phyloP scores from a whole-genome alignment of 1,140 invertebrate species.

The Drosophila seguyi region DNA sequence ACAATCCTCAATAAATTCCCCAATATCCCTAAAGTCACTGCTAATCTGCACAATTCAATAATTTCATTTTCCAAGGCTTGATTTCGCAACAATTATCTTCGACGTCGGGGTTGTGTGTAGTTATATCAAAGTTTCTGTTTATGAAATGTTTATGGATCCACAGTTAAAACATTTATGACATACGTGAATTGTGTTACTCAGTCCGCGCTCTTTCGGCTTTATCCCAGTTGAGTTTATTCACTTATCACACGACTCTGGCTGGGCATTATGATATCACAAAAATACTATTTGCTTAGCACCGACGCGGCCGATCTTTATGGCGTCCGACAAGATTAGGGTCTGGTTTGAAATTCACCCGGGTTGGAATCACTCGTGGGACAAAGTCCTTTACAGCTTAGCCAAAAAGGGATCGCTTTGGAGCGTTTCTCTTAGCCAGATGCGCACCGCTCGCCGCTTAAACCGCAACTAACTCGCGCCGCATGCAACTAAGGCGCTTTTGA shows the following conservation, averaged over 20 bases:
- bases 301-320: slow-evolving; percentile 37
- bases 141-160: slow-evolving; percentile 43
- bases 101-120: neutral
- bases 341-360: slow-evolving; percentile 8
- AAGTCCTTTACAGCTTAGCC: slow-evolving; percentile 32
- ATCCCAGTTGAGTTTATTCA: slow-evolving; percentile 36
- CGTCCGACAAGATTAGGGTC: slow-evolving; percentile 32
- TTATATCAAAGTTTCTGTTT: slow-evolving; percentile 49
- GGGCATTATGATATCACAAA: slow-evolving; percentile 47
- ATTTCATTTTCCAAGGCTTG: neutral
- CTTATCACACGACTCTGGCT: slow-evolving; percentile 41
- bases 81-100: slow-evolving; percentile 25
- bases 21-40: neutral
- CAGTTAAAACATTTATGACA: slow-evolving; percentile 40
- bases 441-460: slow-evolving; percentile 59
- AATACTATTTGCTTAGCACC: slow-evolving; percentile 45
- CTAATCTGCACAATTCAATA: neutral
- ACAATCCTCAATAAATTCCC: neutral
- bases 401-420: slow-evolving; percentile 8
- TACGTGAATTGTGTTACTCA: slow-evolving; percentile 39
- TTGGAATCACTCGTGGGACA: slow-evolving; percentile 16
- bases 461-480: slow-evolving; percentile 66
- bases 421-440: slow-evolving; percentile 39
- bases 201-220: slow-evolving; percentile 24
- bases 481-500: slow-evolving; percentile 72